phyloP scores from a whole-genome alignment of 92 coral and sea anemone species.

The Parazoanthus atlanticus region DNA sequence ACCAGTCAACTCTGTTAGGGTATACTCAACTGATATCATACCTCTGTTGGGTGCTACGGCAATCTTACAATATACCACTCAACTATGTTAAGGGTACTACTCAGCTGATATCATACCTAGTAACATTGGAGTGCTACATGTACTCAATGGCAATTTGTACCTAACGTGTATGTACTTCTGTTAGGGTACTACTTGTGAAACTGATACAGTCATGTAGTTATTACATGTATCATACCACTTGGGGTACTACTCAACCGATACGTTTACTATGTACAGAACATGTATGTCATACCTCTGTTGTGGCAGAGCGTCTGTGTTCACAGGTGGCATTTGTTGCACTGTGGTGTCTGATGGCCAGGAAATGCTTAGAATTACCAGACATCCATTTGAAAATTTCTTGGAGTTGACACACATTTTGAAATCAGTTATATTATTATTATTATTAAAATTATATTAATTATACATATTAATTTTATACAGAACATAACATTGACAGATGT shows the following conservation, averaged over 20 bases:
- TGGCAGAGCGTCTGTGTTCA: background rate
- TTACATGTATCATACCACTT: too few relatives aligned
- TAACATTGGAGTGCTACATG: too few relatives aligned
- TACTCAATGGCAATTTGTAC: too few relatives aligned
- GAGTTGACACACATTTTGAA: background rate
- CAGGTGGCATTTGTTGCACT: background rate
- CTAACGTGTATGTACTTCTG: too few relatives aligned
- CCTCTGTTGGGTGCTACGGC: too few relatives aligned
- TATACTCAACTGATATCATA: background rate
- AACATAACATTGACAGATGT: too few relatives aligned
- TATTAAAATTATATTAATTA: too few relatives aligned
- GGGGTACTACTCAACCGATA: too few relatives aligned
- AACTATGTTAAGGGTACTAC: background rate
- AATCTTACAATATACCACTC: background rate
- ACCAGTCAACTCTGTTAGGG: background rate
- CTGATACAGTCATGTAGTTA: too few relatives aligned
- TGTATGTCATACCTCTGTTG: slow-evolving; percentile 2
- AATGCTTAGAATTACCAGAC: background rate
- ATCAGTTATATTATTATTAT: background rate
- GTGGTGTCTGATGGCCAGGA: background rate
- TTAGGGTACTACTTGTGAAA: too few relatives aligned
- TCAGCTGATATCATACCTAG: background rate
- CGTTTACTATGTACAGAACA: too few relatives aligned
- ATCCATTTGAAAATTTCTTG: background rate
- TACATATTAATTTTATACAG: too few relatives aligned